Percentiles rank a stretch among this genome's conserved stretches.
phyloP scores from a whole-genome alignment of 1,140 invertebrate genomes.

The Himalopsyche phryganea region DNA sequence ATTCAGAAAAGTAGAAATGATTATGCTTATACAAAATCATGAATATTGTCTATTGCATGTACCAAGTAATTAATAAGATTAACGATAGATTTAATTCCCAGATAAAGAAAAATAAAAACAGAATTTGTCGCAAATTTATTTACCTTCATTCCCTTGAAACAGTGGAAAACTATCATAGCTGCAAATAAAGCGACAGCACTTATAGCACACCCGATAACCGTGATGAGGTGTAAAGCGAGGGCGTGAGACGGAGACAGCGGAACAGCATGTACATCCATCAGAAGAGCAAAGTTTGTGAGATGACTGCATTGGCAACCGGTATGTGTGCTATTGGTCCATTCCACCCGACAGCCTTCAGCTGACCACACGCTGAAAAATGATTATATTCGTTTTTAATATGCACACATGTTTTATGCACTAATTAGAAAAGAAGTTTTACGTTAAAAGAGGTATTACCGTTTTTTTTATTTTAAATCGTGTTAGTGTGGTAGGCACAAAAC shows the following conservation, averaged over 20 bases:
- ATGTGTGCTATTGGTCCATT: constrained; percentile 79
- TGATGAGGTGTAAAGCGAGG: constrained; percentile 73
- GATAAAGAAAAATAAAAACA: too few species aligned
- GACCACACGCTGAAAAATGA: constrained; percentile 77
- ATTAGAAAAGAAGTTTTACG: too few species aligned
- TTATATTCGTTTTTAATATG: too few species aligned
- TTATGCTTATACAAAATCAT: neutral
- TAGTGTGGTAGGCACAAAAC: too few species aligned
- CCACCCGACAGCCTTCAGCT: constrained; percentile 81
- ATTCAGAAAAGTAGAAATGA: neutral
- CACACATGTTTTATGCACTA: too few species aligned
- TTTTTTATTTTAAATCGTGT: too few species aligned
- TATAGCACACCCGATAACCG: constrained; percentile 81
- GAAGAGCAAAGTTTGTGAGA: constrained; percentile 94
- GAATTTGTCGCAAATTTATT: constrained; percentile 14
- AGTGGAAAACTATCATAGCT: constrained; percentile 80
- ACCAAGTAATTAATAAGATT: too few species aligned
- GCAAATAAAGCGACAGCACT: constrained; percentile 80
- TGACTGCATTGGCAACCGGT: constrained; percentile 92
- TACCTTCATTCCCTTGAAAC: constrained; percentile 79
- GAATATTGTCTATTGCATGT: neutral
- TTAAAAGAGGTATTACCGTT: too few species aligned
- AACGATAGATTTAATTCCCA: too few species aligned
- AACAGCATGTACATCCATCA: constrained; percentile 84
- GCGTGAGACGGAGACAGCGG: constrained; percentile 63